Percentiles rank a stretch among this genome's conserved stretches.
These are phyloP conservation scores for Phytoseiulus persimilis DNA, from an alignment of 2,888 invertebrate species.

Conservation along the genomic window DNA sequence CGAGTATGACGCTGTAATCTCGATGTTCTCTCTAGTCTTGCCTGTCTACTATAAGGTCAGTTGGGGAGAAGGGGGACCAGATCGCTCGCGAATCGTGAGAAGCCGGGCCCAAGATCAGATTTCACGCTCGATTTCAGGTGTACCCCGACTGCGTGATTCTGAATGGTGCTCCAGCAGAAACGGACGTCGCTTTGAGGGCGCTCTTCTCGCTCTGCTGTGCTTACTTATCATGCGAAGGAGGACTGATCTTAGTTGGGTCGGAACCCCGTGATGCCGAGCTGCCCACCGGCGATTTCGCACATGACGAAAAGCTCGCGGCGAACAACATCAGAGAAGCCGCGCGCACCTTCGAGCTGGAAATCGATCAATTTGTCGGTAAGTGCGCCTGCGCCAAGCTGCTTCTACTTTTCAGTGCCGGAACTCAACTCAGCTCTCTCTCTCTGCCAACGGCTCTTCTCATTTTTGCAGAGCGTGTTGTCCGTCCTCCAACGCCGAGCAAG, in stretches of 20 bases:
- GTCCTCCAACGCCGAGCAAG: not conserved
- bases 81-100: too few relatives aligned
- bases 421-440: not conserved
- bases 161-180: not conserved
- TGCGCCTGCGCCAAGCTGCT: too few relatives aligned
- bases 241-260: not conserved
- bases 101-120: not conserved
- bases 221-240: constrained; percentile 19
- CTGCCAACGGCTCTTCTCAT: not conserved
- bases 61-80: too few relatives aligned
- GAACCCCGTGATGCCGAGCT: not conserved
- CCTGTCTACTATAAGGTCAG: constrained; percentile 21
- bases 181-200: not conserved
- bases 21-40: constrained; percentile 15
- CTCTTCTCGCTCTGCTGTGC: not conserved
- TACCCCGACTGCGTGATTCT: constrained; percentile 23
- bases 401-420: too few relatives aligned
- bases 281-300: not conserved
- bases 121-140: not conserved
- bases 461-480: not conserved
- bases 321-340: not conserved
- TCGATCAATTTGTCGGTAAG: not conserved
- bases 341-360: not conserved
- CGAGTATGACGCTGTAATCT: not conserved
- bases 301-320: not conserved